Evolutionary conservation across 1,140 invertebrate species (phyloP).

Genomic region (Trachelipus rathkii): DNA sequence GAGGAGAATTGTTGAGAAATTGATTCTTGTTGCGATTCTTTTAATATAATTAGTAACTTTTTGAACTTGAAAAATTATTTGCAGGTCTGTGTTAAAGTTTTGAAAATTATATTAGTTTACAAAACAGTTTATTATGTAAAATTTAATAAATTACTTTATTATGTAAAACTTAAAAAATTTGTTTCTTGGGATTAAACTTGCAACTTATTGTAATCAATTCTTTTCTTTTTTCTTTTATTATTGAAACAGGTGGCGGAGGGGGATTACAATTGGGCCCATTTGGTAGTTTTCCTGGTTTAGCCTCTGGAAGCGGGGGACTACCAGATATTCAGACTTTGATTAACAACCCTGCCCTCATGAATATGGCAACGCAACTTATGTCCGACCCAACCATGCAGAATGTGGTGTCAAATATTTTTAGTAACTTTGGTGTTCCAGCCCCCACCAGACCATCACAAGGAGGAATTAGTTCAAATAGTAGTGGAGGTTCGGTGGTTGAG

Average conservation of each 20-base stretch:
- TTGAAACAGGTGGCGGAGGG: not conserved
- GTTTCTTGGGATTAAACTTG: no score
- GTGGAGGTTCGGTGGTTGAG: not conserved
- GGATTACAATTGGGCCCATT: constrained; percentile 24
- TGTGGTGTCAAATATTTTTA: constrained; percentile 54
- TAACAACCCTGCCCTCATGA: constrained; percentile 68
- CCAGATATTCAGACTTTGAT: constrained; percentile 51
- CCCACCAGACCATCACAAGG: not conserved
- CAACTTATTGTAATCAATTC: no score
- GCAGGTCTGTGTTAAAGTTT: no score
- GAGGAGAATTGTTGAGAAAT: no score
- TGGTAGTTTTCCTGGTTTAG: constrained; percentile 54
- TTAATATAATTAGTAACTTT: no score
- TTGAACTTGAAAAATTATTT: no score
- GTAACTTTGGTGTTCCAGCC: constrained; percentile 53
- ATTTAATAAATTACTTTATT: no score
- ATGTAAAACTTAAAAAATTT: no score
- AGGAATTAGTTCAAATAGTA: not conserved
- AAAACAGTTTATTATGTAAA: no score
- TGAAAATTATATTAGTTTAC: no score
- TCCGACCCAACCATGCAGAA: constrained; percentile 71
- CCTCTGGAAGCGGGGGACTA: constrained; percentile 55
- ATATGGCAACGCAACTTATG: constrained; percentile 73
- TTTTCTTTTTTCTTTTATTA: no score
- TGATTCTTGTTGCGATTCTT: no score